These are phyloP conservation scores for Hemithea aestivaria DNA, from an alignment of 2,888 invertebrate species.

Conservation along the genomic window DNA sequence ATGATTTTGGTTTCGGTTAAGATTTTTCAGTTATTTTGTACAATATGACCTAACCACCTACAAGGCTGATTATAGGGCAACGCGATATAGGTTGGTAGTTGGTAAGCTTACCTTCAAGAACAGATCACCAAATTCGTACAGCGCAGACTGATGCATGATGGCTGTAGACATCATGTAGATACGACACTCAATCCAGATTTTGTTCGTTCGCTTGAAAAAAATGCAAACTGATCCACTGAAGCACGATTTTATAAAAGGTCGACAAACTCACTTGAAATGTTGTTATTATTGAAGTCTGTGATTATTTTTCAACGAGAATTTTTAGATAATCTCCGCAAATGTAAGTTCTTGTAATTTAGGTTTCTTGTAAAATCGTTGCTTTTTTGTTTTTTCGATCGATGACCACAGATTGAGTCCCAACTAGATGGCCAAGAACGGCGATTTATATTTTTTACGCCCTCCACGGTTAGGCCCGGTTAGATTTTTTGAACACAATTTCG, in stretches of 20 bases:
- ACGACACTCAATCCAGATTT: conserved; percentile 72
- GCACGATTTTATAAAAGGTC: conserved; percentile 58
- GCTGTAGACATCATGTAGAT: conserved; percentile 85
- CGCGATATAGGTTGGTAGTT: too few relatives aligned
- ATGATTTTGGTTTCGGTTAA: too few relatives aligned
- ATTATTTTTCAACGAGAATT: conserved; percentile 61
- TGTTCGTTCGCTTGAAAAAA: conserved; percentile 50
- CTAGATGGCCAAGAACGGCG: conserved; percentile 67
- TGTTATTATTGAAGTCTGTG: conserved; percentile 51
- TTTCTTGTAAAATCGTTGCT: conserved; percentile 60
- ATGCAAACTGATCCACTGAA: conserved; percentile 69
- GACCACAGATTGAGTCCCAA: conserved; percentile 71
- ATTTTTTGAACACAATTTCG: conserved; percentile 79
- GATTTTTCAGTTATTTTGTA: too few relatives aligned
- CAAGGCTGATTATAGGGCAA: too few relatives aligned
- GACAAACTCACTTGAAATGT: conserved; percentile 68
- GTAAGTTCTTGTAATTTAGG: conserved; percentile 46
- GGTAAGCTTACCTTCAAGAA: conserved; percentile 82
- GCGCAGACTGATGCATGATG: conserved; percentile 86
- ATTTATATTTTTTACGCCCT: conserved; percentile 52
- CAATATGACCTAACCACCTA: too few relatives aligned
- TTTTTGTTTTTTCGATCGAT: conserved; percentile 71
- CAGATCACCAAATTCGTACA: conserved; percentile 87
- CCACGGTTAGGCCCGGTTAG: conserved; percentile 55
- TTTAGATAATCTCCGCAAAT: conserved; percentile 55